Evolutionary conservation across 2,888 invertebrate genomes (phyloP).

Genomic region (Oegoconia quadripuncta): DNA sequence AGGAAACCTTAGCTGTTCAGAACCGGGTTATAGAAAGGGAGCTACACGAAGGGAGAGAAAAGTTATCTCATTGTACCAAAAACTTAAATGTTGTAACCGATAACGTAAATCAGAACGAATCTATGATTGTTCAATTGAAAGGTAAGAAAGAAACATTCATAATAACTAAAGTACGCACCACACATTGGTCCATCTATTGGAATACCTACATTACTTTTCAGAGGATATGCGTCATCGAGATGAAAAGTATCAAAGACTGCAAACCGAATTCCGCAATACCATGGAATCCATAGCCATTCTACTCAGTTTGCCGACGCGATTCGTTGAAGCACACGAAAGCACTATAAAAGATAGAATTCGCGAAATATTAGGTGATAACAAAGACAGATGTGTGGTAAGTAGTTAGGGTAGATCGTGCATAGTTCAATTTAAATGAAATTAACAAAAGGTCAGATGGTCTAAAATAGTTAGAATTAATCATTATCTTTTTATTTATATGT

Average conservation of each 20-base stretch:
- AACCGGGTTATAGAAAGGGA: conserved; percentile 87
- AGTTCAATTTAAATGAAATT: too few species aligned
- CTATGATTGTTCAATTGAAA: conserved; percentile 82
- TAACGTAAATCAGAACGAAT: conserved; percentile 84
- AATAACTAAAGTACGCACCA: not conserved
- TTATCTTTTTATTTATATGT: too few species aligned
- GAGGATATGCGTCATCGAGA: conserved; percentile 85
- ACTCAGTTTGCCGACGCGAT: conserved; percentile 84
- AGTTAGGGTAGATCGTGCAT: too few species aligned
- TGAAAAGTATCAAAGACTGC: conserved; percentile 83
- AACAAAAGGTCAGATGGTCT: too few species aligned
- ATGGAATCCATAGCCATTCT: conserved; percentile 86
- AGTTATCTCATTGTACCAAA: conserved; percentile 81
- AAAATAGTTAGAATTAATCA: too few species aligned
- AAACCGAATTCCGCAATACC: conserved; percentile 83
- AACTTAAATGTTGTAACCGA: conserved; percentile 83
- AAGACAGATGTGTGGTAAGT: conserved; percentile 86
- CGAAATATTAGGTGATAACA: conserved; percentile 87
- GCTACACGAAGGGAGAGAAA: conserved; percentile 83
- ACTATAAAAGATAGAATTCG: conserved; percentile 89
- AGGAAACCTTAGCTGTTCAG: conserved; percentile 86
- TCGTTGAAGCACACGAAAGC: conserved; percentile 88
- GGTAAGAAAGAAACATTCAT: too few species aligned
- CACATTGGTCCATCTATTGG: not conserved
- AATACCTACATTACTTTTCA: conserved; percentile 39